These are phyloP conservation scores for Tiliacea citrago DNA, from an alignment of 2,888 invertebrate genomes.

Conservation along the genomic window DNA sequence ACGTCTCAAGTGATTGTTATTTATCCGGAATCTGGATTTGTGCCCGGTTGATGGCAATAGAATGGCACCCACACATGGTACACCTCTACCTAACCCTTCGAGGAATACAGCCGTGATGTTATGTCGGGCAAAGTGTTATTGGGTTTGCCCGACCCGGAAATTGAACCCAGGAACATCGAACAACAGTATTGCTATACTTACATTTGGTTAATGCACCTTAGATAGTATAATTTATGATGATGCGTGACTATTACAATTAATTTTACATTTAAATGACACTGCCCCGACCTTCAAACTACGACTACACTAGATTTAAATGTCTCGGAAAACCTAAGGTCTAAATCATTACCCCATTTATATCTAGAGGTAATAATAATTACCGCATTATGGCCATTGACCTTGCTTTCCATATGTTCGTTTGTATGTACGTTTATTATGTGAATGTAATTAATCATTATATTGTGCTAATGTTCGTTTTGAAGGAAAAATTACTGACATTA, in stretches of 20 bases:
- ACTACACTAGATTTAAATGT: conserved; percentile 34
- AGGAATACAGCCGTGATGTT: too few relatives aligned
- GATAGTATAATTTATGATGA: background rate
- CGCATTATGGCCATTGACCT: conserved; percentile 59
- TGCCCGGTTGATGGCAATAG: too few relatives aligned
- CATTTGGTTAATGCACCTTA: background rate
- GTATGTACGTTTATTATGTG: conserved; percentile 25
- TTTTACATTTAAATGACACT: conserved; percentile 16
- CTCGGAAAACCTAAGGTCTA: conserved; percentile 62
- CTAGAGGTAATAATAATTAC: conserved; percentile 61
- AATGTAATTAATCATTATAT: conserved; percentile 44
- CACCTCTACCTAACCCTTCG: too few relatives aligned
- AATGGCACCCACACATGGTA: too few relatives aligned
- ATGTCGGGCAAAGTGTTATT: too few relatives aligned
- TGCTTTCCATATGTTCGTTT: conserved; percentile 61
- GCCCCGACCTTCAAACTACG: conserved; percentile 35
- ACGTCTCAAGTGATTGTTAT: too few relatives aligned
- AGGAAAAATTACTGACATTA: conserved; percentile 18
- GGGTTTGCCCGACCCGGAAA: background rate
- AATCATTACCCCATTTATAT: conserved; percentile 58
- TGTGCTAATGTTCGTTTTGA: conserved; percentile 5
- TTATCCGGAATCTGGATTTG: too few relatives aligned
- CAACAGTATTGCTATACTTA: background rate
- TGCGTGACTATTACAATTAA: conserved; percentile 31
- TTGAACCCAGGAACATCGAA: background rate